A percentile compares a stretch with the other conserved stretches of the same genome.
Conservation (phyloP, 1,140 invertebrate species). For the Sesamia nonagrioides region DNA sequence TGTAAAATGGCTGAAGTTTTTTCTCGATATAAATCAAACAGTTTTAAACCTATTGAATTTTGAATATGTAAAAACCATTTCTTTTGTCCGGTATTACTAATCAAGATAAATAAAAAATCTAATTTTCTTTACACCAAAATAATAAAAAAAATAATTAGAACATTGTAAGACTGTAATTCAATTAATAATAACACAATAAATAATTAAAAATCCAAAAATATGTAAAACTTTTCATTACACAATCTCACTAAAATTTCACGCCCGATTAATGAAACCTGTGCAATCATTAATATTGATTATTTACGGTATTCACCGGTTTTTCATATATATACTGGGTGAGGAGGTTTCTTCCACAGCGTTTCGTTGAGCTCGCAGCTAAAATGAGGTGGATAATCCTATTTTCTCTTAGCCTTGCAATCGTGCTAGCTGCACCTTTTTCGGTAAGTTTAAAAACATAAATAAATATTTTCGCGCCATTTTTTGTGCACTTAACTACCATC, state of each 20-base stretch:
- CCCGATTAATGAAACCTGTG: not conserved
- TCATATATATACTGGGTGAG: not conserved
- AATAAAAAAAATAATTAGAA: not conserved
- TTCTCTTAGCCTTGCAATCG: not conserved
- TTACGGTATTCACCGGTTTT: constrained; percentile 5
- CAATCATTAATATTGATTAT: constrained; percentile 15
- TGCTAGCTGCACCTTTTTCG: not conserved
- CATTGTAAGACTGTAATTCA: too few relatives aligned
- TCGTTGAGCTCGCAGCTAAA: not conserved
- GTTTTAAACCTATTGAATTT: too few relatives aligned
- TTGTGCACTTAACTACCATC: too few relatives aligned
- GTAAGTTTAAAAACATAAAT: constrained; percentile 3
- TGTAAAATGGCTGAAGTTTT: too few relatives aligned
- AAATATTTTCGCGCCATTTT: not conserved
- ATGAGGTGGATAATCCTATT: constrained; percentile 20
- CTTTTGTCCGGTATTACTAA: not conserved
- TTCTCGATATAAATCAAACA: too few relatives aligned
- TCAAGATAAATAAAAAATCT: not conserved
- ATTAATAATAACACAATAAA: constrained; percentile 1
- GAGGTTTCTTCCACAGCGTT: not conserved
- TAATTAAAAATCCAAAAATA: not conserved
- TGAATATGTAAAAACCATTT: not conserved
- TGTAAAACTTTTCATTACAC: not conserved
- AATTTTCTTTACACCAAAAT: not conserved
- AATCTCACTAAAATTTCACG: not conserved